A percentile compares a stretch with the other conserved stretches of the same genome.
Conservation (phyloP, 2,113 vertebrate genomes). For the Gavialis gangeticus region DNA sequence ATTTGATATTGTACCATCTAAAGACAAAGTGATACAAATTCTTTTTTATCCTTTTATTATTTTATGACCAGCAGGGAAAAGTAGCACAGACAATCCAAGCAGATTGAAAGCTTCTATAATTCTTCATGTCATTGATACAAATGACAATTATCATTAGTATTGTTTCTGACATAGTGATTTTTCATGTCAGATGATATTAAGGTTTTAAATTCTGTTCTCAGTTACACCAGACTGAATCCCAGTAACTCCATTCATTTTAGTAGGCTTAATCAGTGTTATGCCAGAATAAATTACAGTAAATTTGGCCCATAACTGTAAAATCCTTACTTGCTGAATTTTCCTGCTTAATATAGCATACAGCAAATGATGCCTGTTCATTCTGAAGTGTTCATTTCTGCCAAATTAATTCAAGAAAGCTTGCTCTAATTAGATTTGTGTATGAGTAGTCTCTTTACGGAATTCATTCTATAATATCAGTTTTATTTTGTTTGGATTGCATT, state of each 20-base stretch:
- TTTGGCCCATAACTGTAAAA: not conserved
- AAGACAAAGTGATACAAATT: not conserved
- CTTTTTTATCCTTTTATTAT: not conserved
- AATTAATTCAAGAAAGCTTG: not conserved
- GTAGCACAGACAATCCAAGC: not conserved
- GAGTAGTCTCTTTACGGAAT: not conserved
- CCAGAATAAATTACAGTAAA: not conserved
- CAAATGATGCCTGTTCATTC: not conserved
- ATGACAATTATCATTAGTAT: not conserved
- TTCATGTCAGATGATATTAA: not conserved
- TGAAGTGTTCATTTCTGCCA: not conserved
- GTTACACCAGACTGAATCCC: not conserved
- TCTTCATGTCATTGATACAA: not conserved
- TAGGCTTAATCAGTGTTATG: not conserved
- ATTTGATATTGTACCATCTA: not conserved
- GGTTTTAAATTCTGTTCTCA: not conserved
- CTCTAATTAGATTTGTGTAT: not conserved
- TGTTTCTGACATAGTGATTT: constrained; percentile 4
- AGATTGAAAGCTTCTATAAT: not conserved
- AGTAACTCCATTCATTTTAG: not conserved
- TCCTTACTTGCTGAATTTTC: not conserved
- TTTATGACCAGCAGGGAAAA: not conserved
- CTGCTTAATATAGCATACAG: not conserved
- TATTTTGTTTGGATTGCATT: not conserved
- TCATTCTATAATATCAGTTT: not conserved